Evolutionary conservation across 2,113 vertebrate species (phyloP), one percentile per base, ranked within the genome.

Genomic region (Calyptomena viridis): DNA sequence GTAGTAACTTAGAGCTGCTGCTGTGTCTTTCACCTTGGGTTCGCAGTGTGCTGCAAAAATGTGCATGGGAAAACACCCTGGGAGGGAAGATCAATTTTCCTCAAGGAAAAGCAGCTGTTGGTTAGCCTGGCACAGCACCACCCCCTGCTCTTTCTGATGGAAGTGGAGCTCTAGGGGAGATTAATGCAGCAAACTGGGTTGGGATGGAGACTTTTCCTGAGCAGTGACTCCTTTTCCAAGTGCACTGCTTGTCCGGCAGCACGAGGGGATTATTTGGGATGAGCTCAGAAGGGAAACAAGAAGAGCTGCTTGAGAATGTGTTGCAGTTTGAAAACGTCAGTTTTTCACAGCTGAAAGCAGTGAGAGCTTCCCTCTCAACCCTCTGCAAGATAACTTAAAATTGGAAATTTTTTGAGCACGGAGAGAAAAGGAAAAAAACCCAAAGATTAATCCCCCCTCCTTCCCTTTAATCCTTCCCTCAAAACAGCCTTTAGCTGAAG

Each of bases 11-110:
- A 24, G 42, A 44, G 42, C 42, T 44, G 42, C 49, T 50, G 30
- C 53, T 7, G 5, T 17, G 39, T 28, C 44, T 87, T 94, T 87
- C 44, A 64, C 58, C 42, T 81, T 0, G 0, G 39, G 46, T 56
- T 84, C 0, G 0, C 46, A 24, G 47, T 37, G 25, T 25, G 31
- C 58, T 5, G 4, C 0, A 0, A 15, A 23, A 59, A 69, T 37
- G 33, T 9, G 44, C 33, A 47, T 50, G n/a, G n/a, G 30, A 53
- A 75, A 39, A 58, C 8, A 17, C 16, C 17, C 40, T 15, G 22
- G 40, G 28, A 91, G 25, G 73, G 44, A 28, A 87, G 87, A 62
- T 42, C 0, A 0, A 1, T 64, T 53, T 73, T 82, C 28, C 49
- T 59, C 35, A 37, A 56, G 74, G 6, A 31, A 42, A 83, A 74